Evolutionary conservation across 2,888 invertebrate species (phyloP).

Genomic region (Drosophila kambysellisi): DNA sequence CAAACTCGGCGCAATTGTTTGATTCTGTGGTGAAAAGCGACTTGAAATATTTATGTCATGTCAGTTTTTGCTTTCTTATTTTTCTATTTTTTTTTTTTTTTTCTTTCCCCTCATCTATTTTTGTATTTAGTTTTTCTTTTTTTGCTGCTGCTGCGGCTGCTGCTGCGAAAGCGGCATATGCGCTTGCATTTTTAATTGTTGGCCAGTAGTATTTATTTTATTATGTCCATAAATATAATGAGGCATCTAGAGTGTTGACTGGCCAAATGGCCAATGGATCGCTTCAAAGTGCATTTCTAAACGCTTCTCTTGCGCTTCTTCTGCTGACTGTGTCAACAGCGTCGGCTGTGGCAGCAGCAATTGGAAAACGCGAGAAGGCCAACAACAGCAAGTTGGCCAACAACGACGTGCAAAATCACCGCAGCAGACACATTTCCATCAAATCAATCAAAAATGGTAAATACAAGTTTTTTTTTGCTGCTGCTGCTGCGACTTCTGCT

Average conservation of each 20-base stretch:
- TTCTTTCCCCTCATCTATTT: conserved; percentile 23
- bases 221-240: conserved; percentile 82
- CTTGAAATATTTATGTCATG: conserved; percentile 82
- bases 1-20: conserved; percentile 3
- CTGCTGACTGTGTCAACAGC: conserved; percentile 43
- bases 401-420: conserved; percentile 54
- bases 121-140: conserved; percentile 15
- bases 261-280: conserved; percentile 27
- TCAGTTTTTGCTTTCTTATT: conserved; percentile 57
- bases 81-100: conserved; percentile 26
- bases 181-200: conserved; percentile 80
- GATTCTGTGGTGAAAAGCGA: conserved; percentile 39
- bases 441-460: conserved; percentile 83
- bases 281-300: conserved; percentile 43
- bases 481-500: conserved; percentile 22
- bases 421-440: conserved; percentile 79
- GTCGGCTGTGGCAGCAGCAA: conserved; percentile 6
- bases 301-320: conserved; percentile 31
- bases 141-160: conserved; percentile 4
- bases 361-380: conserved; percentile 62
- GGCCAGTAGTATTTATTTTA: conserved; percentile 80
- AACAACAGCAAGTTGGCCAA: conserved; percentile 24
- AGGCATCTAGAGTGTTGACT: conserved; percentile 67
- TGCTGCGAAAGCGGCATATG: conserved; percentile 67
- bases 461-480: conserved; percentile 74